Percentiles rank a stretch among this genome's conserved stretches.
These are phyloP conservation scores for Heteronetta atricapilla DNA, from an alignment of 2,113 vertebrate species.

Conservation along the genomic window DNA sequence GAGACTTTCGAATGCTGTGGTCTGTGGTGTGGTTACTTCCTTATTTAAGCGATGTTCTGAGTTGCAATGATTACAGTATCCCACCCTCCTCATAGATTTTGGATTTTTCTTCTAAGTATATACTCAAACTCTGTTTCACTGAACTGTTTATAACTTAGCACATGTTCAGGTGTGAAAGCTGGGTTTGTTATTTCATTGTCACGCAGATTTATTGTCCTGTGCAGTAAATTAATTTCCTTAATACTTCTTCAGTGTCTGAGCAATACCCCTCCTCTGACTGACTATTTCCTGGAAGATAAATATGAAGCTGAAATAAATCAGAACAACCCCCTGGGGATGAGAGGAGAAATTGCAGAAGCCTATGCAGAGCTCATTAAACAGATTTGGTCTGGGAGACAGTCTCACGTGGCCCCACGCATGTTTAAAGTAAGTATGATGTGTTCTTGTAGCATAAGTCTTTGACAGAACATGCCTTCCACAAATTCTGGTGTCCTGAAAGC, in stretches of 20 bases:
- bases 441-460: not conserved
- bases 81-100: not conserved
- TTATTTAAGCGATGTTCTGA: not conserved
- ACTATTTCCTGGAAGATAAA: constrained; percentile 92
- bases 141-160: not conserved
- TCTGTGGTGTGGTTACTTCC: not conserved
- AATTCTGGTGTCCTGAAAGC: not conserved
- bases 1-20: not conserved
- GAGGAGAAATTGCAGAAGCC: constrained; percentile 95
- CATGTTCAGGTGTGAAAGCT: not conserved
- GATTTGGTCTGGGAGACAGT: constrained; percentile 93
- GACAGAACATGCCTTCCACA: not conserved
- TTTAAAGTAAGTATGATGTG: constrained; percentile 86
- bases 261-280: constrained; percentile 90
- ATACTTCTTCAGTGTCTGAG: constrained; percentile 88
- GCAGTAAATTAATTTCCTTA: not conserved
- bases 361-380: constrained; percentile 96
- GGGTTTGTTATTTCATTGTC: not conserved
- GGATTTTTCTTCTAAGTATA: not conserved
- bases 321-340: constrained; percentile 96
- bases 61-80: not conserved
- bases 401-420: constrained; percentile 89
- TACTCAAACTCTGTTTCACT: not conserved
- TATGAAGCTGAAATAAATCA: constrained; percentile 95
- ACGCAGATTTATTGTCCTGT: not conserved